phyloP scores from a whole-genome alignment of 2,888 invertebrate species.

The Cryptophagus acutangulus region DNA sequence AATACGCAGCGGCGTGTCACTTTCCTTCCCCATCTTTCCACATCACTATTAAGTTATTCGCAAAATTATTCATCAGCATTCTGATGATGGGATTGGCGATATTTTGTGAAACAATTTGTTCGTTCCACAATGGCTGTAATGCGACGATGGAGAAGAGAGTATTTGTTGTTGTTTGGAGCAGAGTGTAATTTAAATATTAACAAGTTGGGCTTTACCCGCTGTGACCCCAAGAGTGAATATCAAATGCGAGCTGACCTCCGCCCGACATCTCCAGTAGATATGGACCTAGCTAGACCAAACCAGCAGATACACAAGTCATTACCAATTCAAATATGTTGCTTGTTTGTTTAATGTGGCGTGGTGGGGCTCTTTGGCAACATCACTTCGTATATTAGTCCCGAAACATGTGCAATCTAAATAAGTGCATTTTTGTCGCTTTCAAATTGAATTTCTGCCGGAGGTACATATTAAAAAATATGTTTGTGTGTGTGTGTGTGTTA shows the following conservation, averaged over 20 bases:
- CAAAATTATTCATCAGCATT: too few species aligned
- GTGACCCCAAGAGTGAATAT: conserved; percentile 27
- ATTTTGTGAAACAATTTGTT: too few species aligned
- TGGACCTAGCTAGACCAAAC: conserved; percentile 26
- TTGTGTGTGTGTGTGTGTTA: too few species aligned
- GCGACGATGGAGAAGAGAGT: too few species aligned
- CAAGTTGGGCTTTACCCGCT: conserved; percentile 7
- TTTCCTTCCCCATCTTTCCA: conserved; percentile 6
- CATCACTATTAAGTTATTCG: conserved; percentile 1
- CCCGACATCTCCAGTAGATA: conserved; percentile 31
- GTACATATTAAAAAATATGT: conserved; percentile 13
- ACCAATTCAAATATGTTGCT: conserved; percentile 32
- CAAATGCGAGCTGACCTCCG: conserved; percentile 31
- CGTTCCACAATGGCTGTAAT: too few species aligned
- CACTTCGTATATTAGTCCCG: conserved; percentile 11
- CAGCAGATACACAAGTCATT: conserved; percentile 28
- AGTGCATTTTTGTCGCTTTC: not conserved
- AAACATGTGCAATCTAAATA: conserved; percentile 5
- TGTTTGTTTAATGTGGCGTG: conserved; percentile 29
- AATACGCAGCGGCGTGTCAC: conserved; percentile 17
- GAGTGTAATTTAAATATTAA: conserved; percentile 11
- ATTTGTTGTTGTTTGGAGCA: too few species aligned
- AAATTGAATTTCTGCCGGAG: not conserved
- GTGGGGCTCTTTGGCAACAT: conserved; percentile 15
- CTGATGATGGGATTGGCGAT: too few species aligned